phyloP scores from a whole-genome alignment of 2,888 invertebrate species.

The Nephrotoma appendiculata region DNA sequence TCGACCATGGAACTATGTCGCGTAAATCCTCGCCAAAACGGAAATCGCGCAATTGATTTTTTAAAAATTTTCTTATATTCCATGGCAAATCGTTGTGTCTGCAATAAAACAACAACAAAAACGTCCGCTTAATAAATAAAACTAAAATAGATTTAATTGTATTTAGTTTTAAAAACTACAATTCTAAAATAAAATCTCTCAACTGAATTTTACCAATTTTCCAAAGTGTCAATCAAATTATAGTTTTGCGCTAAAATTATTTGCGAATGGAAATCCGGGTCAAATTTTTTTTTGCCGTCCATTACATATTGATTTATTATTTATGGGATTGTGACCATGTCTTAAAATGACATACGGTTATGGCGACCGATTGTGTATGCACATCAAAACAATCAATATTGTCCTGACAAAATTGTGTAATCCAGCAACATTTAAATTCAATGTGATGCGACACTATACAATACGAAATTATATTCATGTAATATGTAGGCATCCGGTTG shows the following conservation, averaged over 20 bases:
- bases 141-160: neutral
- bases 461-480: neutral
- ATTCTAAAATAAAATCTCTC: neutral
- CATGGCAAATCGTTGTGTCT: slow-evolving; percentile 49
- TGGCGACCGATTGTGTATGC: neutral
- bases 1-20: slow-evolving; percentile 58
- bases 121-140: neutral
- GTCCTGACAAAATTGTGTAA: neutral
- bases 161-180: neutral
- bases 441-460: neutral
- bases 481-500: neutral
- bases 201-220: neutral
- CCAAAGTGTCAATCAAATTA: neutral
- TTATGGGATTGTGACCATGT: neutral
- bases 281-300: neutral
- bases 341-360: neutral
- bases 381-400: neutral
- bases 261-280: neutral
- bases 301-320: neutral
- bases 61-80: slow-evolving; percentile 52
- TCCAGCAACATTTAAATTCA: neutral
- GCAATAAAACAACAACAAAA: neutral
- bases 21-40: slow-evolving; percentile 51
- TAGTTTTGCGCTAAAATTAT: neutral
- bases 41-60: slow-evolving; percentile 44